These are phyloP conservation scores for Mixornis gularis DNA, from an alignment of 2,113 vertebrate species.

Conservation along the genomic window DNA sequence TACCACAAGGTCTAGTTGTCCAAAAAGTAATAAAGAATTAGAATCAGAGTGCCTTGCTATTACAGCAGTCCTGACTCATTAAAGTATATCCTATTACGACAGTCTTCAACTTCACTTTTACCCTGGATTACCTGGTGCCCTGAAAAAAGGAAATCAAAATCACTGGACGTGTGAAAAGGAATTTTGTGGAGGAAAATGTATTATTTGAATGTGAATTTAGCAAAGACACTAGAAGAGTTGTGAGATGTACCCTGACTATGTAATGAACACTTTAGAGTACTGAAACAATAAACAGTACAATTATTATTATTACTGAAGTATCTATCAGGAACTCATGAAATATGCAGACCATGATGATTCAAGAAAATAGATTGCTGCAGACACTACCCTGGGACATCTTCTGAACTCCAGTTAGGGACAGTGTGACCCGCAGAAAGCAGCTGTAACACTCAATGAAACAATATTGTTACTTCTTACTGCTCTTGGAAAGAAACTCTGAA, in stretches of 20 bases:
- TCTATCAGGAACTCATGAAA: background rate
- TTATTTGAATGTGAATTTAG: background rate
- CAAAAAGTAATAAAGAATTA: background rate
- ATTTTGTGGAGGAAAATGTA: background rate
- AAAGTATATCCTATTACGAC: background rate
- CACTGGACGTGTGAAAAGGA: background rate
- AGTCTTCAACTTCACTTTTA: background rate
- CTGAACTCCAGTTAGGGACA: background rate
- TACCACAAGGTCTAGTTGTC: background rate
- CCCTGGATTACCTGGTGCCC: background rate
- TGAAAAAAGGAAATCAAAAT: background rate
- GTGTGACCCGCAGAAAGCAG: background rate
- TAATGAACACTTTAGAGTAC: background rate
- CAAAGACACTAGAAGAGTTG: background rate
- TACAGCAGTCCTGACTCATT: background rate
- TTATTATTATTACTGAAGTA: background rate
- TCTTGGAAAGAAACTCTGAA: background rate
- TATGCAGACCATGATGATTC: background rate
- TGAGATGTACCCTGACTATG: background rate
- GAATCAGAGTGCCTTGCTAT: background rate
- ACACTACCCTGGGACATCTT: background rate
- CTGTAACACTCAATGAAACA: background rate
- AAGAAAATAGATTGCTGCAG: background rate
- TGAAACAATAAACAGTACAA: background rate
- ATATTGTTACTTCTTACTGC: background rate